Conservation (phyloP, 2,888 invertebrate genomes). For the Crossocerus cetratus region DNA sequence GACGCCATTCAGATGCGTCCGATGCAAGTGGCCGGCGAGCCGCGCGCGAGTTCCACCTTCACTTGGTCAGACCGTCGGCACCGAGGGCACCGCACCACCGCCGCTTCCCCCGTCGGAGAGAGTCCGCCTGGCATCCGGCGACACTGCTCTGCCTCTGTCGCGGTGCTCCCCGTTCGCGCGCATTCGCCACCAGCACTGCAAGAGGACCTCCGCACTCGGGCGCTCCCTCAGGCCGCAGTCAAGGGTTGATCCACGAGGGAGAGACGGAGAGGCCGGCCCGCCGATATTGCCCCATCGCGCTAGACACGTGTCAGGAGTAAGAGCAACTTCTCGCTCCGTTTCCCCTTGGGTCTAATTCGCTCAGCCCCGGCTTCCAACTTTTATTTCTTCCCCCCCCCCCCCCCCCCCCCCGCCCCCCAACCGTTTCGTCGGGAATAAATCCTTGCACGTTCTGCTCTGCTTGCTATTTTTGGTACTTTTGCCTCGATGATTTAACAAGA, state of each 20-base stretch:
- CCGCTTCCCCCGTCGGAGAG: not conserved
- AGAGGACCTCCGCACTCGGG: not conserved
- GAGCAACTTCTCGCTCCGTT: not conserved
- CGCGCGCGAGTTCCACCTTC: conserved; percentile 32
- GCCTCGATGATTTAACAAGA: not conserved
- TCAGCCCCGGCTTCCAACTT: too few species aligned
- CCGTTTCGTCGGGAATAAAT: not conserved
- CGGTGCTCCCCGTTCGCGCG: not conserved
- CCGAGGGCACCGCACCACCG: not conserved
- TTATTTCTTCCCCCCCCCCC: not conserved
- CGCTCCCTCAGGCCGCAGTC: not conserved
- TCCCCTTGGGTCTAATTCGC: too few species aligned
- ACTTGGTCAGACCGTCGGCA: not conserved
- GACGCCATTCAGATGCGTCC: conserved; percentile 73
- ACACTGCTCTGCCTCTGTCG: not conserved
- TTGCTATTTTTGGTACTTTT: not conserved
- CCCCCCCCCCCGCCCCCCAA: not conserved
- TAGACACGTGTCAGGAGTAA: conserved; percentile 20
- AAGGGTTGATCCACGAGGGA: not conserved
- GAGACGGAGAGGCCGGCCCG: conserved; percentile 19
- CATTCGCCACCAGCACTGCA: too few species aligned
- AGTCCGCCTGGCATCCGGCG: not conserved
- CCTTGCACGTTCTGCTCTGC: not conserved
- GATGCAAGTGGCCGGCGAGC: conserved; percentile 61
- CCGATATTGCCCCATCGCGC: conserved; percentile 7